Percentiles rank a stretch among this genome's conserved stretches.
Evolutionary conservation across 2,113 vertebrate genomes (phyloP).

Genomic region (Gnathonemus echidnorhynchus): DNA sequence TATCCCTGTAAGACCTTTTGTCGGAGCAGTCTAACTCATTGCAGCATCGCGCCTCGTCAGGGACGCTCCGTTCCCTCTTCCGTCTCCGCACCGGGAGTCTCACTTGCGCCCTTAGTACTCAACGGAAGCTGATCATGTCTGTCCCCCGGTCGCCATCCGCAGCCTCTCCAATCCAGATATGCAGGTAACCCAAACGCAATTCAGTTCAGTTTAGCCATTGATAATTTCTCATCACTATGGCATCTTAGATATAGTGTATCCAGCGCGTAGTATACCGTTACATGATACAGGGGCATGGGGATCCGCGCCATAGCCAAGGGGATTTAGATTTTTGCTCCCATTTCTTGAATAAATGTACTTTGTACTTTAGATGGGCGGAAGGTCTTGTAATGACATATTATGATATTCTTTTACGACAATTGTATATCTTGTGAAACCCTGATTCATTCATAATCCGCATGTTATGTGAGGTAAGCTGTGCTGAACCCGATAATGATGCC

Average conservation of each 20-base stretch:
- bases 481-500: constrained; percentile 38
- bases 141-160: constrained; percentile 23
- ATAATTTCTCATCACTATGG: neutral
- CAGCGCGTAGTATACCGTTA: neutral
- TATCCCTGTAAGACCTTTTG: constrained; percentile 29
- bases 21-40: constrained; percentile 15
- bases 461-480: constrained; percentile 17
- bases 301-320: neutral
- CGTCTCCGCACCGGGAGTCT: constrained; percentile 10
- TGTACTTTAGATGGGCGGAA: neutral
- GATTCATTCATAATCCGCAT: neutral
- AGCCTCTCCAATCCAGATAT: constrained; percentile 68
- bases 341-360: neutral
- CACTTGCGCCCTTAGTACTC: constrained; percentile 22
- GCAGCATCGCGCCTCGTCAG: neutral
- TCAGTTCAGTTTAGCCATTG: neutral
- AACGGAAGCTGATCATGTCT: constrained; percentile 45
- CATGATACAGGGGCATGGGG: neutral
- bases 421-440: neutral
- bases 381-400: neutral
- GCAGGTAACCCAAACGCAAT: constrained; percentile 63
- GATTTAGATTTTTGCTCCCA: neutral
- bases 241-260: neutral
- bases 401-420: neutral
- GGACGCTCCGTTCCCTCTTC: constrained; percentile 20